Conservation (phyloP, 1,140 invertebrate species). For the Cecropterus lyciades region DNA sequence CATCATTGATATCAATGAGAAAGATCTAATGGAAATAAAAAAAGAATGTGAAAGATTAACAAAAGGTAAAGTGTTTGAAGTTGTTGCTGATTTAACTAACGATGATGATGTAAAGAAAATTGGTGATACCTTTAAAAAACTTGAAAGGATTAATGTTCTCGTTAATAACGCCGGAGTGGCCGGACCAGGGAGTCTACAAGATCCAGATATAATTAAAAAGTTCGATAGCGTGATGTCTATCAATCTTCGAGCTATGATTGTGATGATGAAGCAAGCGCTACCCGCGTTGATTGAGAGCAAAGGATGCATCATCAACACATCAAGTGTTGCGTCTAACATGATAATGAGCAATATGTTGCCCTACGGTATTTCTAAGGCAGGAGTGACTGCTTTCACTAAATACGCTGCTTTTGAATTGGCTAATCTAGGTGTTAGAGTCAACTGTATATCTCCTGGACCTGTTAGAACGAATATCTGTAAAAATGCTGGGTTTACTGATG, state of each 20-base stretch:
- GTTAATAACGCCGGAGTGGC: conserved; percentile 48
- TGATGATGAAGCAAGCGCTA: conserved; percentile 33
- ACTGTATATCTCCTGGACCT: conserved; percentile 45
- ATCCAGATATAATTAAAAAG: conserved; percentile 39
- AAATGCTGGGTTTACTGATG: conserved; percentile 24
- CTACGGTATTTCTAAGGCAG: no score
- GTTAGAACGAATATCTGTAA: conserved; percentile 42
- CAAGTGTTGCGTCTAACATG: conserved; percentile 31
- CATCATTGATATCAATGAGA: no score
- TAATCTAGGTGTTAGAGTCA: conserved; percentile 48
- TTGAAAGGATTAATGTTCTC: neutral
- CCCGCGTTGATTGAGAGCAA: no score
- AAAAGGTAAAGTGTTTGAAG: no score
- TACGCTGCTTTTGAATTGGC: conserved; percentile 46
- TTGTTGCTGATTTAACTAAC: no score
- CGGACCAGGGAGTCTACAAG: conserved; percentile 20
- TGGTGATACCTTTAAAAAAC: no score
- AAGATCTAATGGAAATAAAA: no score
- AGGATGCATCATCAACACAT: conserved; percentile 47
- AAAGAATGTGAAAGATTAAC: no score
- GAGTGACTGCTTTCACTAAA: conserved; percentile 44
- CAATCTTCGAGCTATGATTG: conserved; percentile 46
- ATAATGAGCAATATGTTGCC: neutral
- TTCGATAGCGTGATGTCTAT: conserved; percentile 40
- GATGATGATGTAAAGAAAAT: no score